Evolutionary conservation across 2,797 vertebrate genomes (phyloP), one percentile per base, ranked within the genome.

Genomic region (Cynodonichthys magdalenae): DNA sequence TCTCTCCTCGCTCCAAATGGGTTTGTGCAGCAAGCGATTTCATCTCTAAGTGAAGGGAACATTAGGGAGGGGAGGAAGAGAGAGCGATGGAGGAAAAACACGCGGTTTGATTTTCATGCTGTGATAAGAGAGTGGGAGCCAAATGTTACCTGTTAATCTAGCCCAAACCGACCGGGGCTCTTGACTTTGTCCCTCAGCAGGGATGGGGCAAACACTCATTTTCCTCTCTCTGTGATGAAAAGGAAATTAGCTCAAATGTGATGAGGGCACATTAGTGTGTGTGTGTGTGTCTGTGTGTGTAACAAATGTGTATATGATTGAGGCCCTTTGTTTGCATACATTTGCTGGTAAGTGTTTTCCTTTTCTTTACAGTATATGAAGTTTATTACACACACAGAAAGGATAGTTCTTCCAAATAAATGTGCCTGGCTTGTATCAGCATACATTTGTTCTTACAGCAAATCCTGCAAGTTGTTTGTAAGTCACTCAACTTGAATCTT

Each of bases 21-120:
- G 95, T 98, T 99, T 98, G 96, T 97, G 96, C 96, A 98, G 96
- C 96, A 95, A 98, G 96, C 95, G 95, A 98, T 99, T 99, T 98
- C 96, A 97, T 99, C 97, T 99, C 95, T 96, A 98, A 98, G 96
- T 97, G 96, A 96, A 97, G 95, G 95, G 96, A 98, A 97, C 95
- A 95, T 97, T 96, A 96, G 88, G 88, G 86, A 84, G 86, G 86
- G 82, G 80, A 84, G 75, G 24, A 52, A 68, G 75, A 82, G 81
- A 86, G 86, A 85, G 84, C 94, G 92, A 95, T 93, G 88, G 95
- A 95, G 94, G 83, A 87, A 92, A 59, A 91, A 90, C 95, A 95
- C 94, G 93, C 93, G 71, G 79, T 88, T 95, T 95, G 95, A 95
- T 97, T 96, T 96, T 96, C 95, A 95, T 93, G 95, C 94, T 94